Percentiles rank a stretch among this genome's conserved stretches.
Evolutionary conservation across 2,797 vertebrate genomes (phyloP).

Genomic region (Xenops minutus): DNA sequence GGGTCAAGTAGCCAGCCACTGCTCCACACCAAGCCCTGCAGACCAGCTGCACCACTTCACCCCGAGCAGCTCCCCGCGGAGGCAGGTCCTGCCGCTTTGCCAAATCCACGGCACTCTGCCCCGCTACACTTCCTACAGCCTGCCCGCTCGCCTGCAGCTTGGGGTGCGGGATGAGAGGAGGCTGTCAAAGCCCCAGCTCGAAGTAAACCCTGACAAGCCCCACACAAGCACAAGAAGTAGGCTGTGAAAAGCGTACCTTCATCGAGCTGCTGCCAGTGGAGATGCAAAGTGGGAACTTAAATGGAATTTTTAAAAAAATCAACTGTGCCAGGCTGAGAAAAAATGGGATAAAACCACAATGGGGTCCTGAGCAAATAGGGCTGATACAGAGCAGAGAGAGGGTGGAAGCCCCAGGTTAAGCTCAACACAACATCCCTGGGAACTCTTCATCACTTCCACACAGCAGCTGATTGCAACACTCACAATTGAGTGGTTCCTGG

Average conservation of each 20-base stretch:
- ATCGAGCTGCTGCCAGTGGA: conserved; percentile 31
- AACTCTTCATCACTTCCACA: not conserved
- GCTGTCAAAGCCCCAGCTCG: conserved; percentile 38
- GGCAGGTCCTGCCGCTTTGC: not conserved
- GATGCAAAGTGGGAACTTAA: conserved; percentile 54
- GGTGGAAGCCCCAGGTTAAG: not conserved
- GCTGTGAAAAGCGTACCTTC: conserved; percentile 51
- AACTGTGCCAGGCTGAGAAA: not conserved
- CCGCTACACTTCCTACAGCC: conserved; percentile 36
- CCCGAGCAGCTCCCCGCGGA: not conserved
- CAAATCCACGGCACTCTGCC: not conserved
- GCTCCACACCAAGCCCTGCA: not conserved
- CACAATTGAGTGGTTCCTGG: fast-evolving
- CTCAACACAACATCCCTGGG: not conserved
- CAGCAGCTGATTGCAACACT: not conserved
- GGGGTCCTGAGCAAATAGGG: not conserved
- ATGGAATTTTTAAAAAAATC: conserved; percentile 38
- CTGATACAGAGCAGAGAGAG: not conserved
- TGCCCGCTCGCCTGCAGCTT: conserved; percentile 13
- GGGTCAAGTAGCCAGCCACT: not conserved
- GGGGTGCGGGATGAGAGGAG: conserved; percentile 53
- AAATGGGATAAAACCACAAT: not conserved
- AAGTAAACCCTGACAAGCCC: conserved; percentile 55
- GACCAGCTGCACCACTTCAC: not conserved
- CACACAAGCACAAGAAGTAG: conserved; percentile 51